Conservation (phyloP, 2,113 vertebrate species). For the Pelodiscus sinensis region DNA sequence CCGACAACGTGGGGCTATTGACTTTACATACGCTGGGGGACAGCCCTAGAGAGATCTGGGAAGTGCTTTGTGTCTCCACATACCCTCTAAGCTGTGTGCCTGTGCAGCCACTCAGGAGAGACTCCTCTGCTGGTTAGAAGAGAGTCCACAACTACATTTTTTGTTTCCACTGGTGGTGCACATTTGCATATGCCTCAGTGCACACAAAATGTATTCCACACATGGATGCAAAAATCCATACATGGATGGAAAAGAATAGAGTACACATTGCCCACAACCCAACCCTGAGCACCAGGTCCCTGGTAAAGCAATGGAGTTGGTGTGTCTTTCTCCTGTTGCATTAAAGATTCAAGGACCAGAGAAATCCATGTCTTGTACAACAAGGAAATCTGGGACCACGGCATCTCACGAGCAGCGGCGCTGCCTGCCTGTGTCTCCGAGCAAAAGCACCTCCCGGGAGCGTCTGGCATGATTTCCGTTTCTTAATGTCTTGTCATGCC, state of each 20-base stretch:
- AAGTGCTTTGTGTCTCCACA: background rate
- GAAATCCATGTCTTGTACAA: constrained; percentile 46
- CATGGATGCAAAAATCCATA: too few relatives aligned
- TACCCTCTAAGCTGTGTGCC: too few relatives aligned
- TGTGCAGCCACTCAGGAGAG: too few relatives aligned
- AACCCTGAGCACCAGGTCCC: background rate
- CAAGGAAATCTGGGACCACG: background rate
- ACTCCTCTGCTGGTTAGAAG: too few relatives aligned
- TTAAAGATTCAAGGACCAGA: constrained; percentile 37
- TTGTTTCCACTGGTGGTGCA: too few relatives aligned
- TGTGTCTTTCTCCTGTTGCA: constrained; percentile 11
- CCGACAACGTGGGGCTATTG: too few relatives aligned
- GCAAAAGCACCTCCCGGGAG: constrained; percentile 19
- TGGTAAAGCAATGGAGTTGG: background rate
- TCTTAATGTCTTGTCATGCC: constrained; percentile 50
- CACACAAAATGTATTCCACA: too few relatives aligned
- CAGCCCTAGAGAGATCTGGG: background rate
- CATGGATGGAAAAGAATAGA: too few relatives aligned
- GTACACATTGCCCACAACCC: background rate
- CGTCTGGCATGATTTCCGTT: constrained; percentile 37
- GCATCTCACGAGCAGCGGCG: rapidly evolving
- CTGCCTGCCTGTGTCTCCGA: background rate
- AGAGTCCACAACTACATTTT: too few relatives aligned
- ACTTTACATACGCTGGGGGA: background rate
- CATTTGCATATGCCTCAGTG: too few relatives aligned